Evolutionary conservation across 2,888 invertebrate genomes (phyloP).

Genomic region (Julus scanicus): DNA sequence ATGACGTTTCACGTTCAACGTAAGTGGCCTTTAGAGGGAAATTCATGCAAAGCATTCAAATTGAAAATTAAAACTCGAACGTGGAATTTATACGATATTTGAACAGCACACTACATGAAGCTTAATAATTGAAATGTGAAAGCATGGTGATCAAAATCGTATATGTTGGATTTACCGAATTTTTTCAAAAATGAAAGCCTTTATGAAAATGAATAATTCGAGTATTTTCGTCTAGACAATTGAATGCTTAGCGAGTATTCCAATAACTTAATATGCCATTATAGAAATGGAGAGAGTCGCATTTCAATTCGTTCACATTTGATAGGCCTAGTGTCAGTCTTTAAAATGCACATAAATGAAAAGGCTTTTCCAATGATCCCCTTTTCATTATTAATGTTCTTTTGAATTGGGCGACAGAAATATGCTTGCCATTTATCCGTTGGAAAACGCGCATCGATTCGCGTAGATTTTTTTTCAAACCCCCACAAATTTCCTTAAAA

Average conservation of each 20-base stretch:
- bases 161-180: not conserved
- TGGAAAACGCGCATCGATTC: not conserved
- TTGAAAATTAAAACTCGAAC: too few species aligned
- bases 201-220: conserved; percentile 17
- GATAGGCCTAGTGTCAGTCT: not conserved
- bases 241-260: not conserved
- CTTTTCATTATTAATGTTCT: conserved; percentile 22
- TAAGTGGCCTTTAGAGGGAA: too few species aligned
- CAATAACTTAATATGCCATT: conserved; percentile 25
- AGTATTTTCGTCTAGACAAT: conserved; percentile 39
- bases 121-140: not conserved
- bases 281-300: conserved; percentile 9
- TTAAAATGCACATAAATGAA: conserved; percentile 24
- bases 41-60: too few species aligned
- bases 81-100: too few species aligned
- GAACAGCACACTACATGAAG: too few species aligned
- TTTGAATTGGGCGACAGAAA: conserved; percentile 8
- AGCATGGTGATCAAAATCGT: not conserved
- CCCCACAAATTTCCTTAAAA: not conserved
- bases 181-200: not conserved
- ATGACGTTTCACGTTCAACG: too few species aligned
- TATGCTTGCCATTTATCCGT: not conserved
- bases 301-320: not conserved
- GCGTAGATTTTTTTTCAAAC: not conserved
- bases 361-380: not conserved